Evolutionary conservation across 2,797 vertebrate genomes (phyloP), one percentile per base, ranked within the genome.

Genomic region (Pteronotus mesoamericanus): DNA sequence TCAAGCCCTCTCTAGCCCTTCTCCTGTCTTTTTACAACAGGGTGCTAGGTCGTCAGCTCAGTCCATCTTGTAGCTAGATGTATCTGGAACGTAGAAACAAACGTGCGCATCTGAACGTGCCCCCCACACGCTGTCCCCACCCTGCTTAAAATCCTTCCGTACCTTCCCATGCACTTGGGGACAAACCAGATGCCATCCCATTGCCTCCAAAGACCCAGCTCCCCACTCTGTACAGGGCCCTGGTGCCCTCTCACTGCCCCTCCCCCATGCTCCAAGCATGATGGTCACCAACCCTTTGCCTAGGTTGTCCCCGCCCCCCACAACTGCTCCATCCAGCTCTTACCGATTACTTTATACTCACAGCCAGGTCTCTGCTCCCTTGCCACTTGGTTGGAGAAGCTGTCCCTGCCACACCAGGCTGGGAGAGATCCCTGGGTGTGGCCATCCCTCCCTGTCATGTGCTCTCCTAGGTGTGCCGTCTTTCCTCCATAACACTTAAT

Each of bases 361-460:
- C 22, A 24, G 46, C 71, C 19, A 21, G n/a, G 34, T 51, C 78
- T 96, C 84, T 9, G 11, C 34, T 72, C 91, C 74, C 19, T 77
- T 5, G 22, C 79, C 64, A 9, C 83, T 32, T 72, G 78, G 78
- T 74, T 88, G 42, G 74, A 86, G 83, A 71, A 80, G 57, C 83
- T 24, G 4, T 15, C 82, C 85, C 24, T 42, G 24, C 24, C 59
- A 26, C 26, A 3, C 3, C 61, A 42, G 48, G 26, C 59, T 2
- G 44, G 69, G 37, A 44, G 12, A 39, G 68, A 21, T 39, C 19
- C 61, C 29, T 29, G 8, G 14, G 8, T 9, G 42, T 48, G 59
- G 39, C 22, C 42, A 26, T n/a, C 42, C 57, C 4, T 66, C 61
- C 32, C 37, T 15, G 8, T 15, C 34, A 8, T 6, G 3, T 66